Evolutionary conservation across 92 coral and sea anemone genomes (phyloP).

Genomic region (Desmophyllum pertusum): DNA sequence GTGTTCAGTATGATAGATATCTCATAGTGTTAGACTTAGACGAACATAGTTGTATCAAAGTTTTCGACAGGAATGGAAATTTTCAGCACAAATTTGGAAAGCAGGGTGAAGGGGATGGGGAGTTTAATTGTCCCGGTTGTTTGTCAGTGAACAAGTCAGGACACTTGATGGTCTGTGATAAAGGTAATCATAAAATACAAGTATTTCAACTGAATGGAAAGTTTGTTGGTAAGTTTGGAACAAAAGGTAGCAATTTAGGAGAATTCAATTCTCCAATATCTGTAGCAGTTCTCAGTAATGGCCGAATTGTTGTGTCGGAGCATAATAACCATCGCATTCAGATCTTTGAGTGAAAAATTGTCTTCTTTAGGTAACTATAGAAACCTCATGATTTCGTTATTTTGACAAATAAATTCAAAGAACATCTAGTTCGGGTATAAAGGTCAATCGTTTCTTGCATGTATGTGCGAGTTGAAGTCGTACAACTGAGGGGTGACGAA

Average conservation of each 20-base stretch:
- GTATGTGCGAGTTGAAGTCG: no score
- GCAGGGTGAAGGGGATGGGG: neutral
- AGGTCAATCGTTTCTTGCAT: no score
- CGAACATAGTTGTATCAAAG: slow-evolving; percentile 9
- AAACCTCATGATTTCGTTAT: no score
- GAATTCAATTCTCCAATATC: neutral
- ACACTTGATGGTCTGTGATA: neutral
- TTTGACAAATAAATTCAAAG: no score
- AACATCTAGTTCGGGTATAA: no score
- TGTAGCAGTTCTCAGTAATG: neutral
- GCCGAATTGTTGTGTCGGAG: neutral
- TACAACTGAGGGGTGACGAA: no score
- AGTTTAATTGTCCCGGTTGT: neutral
- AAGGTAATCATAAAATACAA: neutral
- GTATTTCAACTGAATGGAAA: neutral
- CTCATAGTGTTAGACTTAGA: neutral
- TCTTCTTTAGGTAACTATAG: no score
- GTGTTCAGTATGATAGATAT: slow-evolving; percentile 10
- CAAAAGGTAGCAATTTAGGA: neutral
- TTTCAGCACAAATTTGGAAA: slow-evolving; percentile 1
- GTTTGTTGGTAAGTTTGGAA: neutral
- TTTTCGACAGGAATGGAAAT: neutral
- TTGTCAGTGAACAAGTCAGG: slow-evolving; percentile 7
- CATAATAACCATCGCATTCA: neutral
- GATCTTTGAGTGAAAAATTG: neutral